Evolutionary conservation across 2,888 invertebrate species (phyloP).

Genomic region (Cacoxenus indagator): DNA sequence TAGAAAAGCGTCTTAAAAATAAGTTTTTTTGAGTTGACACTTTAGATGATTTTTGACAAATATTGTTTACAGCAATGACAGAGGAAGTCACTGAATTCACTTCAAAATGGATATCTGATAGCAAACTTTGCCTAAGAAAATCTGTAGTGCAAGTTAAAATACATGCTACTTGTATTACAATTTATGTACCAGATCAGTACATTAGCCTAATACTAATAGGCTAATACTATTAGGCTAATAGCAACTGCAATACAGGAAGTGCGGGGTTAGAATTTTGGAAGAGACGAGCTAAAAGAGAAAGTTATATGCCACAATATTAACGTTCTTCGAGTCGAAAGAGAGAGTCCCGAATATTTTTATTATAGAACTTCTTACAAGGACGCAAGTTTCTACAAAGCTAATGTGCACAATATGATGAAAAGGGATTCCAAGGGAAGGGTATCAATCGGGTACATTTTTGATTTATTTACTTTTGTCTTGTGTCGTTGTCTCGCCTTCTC

Average conservation of each 20-base stretch:
- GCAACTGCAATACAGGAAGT: constrained; percentile 32
- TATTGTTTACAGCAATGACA: background rate
- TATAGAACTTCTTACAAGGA: background rate
- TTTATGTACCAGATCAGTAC: constrained; percentile 47
- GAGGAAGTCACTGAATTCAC: too few relatives aligned
- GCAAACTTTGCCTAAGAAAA: background rate
- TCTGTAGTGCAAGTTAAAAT: constrained; percentile 44
- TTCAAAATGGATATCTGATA: background rate
- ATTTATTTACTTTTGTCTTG: constrained; percentile 7
- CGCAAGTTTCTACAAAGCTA: background rate
- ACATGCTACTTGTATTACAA: constrained; percentile 48
- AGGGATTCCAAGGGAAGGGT: background rate
- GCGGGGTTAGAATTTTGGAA: constrained; percentile 26
- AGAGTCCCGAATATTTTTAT: background rate
- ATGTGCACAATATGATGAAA: background rate
- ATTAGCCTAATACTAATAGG: too few relatives aligned
- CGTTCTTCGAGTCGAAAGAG: constrained; percentile 13
- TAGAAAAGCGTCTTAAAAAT: too few relatives aligned
- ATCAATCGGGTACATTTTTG: background rate
- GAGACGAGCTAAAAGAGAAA: constrained; percentile 16
- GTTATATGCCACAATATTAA: constrained; percentile 15
- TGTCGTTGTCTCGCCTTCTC: background rate
- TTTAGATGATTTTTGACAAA: background rate
- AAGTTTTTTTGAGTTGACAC: too few relatives aligned
- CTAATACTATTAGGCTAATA: too few relatives aligned